Evolutionary conservation across 2,113 vertebrate genomes (phyloP).

Genomic region (Eurypyga helias): DNA sequence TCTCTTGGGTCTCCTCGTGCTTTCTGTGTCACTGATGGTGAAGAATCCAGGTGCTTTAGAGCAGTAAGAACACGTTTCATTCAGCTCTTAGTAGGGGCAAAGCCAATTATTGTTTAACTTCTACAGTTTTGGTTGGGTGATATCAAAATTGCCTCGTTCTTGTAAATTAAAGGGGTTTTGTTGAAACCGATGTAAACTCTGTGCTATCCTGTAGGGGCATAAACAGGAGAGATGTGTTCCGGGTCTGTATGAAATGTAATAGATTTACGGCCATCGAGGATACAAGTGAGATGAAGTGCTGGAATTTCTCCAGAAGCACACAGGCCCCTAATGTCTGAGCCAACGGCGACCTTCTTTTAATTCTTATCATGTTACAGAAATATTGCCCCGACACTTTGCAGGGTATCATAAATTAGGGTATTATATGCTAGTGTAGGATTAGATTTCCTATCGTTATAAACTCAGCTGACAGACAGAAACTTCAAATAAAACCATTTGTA

Average conservation of each 20-base stretch:
- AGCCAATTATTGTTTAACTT: not conserved
- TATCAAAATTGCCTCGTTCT: not conserved
- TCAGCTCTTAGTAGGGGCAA: not conserved
- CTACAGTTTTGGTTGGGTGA: not conserved
- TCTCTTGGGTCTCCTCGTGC: not conserved
- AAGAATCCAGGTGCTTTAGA: not conserved
- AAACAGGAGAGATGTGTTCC: not conserved
- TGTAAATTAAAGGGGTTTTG: not conserved
- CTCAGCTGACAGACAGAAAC: not conserved
- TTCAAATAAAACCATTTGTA: not conserved
- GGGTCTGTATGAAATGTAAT: not conserved
- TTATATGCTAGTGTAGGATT: not conserved
- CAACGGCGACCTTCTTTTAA: not conserved
- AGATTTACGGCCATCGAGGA: not conserved
- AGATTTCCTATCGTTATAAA: not conserved
- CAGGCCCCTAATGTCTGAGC: not conserved
- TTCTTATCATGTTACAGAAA: not conserved
- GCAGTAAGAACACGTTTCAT: not conserved
- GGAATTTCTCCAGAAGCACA: not conserved
- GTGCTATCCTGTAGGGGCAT: not conserved
- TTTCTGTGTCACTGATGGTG: not conserved
- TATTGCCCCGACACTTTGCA: not conserved
- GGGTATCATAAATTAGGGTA: not conserved
- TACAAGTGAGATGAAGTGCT: not conserved
- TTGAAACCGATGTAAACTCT: not conserved